Percentiles rank a stretch among this genome's conserved stretches.
These are phyloP conservation scores for Danaus chrysippus DNA, from an alignment of 2,888 invertebrate species.

Conservation along the genomic window DNA sequence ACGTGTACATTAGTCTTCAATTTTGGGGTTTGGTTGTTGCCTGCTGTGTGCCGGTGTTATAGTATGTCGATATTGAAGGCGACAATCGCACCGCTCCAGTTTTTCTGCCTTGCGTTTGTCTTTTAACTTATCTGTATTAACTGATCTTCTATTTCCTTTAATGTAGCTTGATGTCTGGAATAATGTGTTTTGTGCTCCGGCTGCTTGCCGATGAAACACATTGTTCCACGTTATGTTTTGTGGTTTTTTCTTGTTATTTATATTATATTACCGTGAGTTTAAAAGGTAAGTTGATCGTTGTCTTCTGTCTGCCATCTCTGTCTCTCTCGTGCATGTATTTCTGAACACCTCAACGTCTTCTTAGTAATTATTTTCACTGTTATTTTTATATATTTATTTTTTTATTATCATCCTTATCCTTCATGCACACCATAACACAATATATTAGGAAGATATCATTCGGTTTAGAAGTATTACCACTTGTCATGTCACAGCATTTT, in stretches of 20 bases:
- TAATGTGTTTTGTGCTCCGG: constrained; percentile 50
- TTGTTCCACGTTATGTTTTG: constrained; percentile 59
- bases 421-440: constrained; percentile 67
- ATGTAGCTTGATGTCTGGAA: constrained; percentile 71
- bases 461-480: constrained; percentile 32
- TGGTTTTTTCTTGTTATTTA: constrained; percentile 26
- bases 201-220: constrained; percentile 45
- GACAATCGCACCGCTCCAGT: constrained; percentile 72
- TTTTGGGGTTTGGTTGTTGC: constrained; percentile 73
- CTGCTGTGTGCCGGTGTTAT: constrained; percentile 63
- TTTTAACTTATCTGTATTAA: constrained; percentile 63
- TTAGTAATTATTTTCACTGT: constrained; percentile 49
- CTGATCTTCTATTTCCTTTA: constrained; percentile 58
- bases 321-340: constrained; percentile 62
- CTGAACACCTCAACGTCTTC: constrained; percentile 46
- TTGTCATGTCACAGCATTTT: constrained; percentile 47
- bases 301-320: constrained; percentile 58
- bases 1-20: constrained; percentile 70
- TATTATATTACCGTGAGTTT: constrained; percentile 19
- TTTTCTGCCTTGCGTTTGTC: constrained; percentile 70
- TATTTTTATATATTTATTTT: constrained; percentile 54
- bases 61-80: constrained; percentile 67
- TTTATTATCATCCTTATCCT: constrained; percentile 66
- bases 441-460: constrained; percentile 41
- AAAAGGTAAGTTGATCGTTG: constrained; percentile 70